Evolutionary conservation across 2,888 invertebrate genomes (phyloP), one percentile per base, ranked within the genome.

Genomic region (Galeopsomyia nigrocyanea): DNA sequence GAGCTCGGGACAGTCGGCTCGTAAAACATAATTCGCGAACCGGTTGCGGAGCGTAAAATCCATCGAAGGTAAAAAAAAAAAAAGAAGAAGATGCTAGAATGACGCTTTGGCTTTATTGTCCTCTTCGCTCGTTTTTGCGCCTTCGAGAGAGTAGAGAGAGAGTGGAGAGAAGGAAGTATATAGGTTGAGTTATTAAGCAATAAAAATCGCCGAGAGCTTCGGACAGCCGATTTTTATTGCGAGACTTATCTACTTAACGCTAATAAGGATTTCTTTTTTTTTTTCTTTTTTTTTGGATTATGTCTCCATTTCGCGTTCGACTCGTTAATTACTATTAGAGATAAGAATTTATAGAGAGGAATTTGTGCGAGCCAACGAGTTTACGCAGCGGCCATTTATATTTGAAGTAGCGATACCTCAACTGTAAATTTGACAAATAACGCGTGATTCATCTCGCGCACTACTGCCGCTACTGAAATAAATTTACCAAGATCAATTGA

Each of bases 1-100:
- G 3, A 26, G 26, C 26, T 26, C 5, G 39, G 39, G 39, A 39
- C 39, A 39, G 39, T 13, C 58, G 70, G 79, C 77, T 79, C 82
- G 80, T 81, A 80, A 82, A 82, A 77, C 78, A 78, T 80, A 81
- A 80, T 80, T n/a, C 79, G 79, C 6, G 49, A 65, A 60, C 53
- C 65, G 60, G 69, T 69, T 39, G 56, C 63, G 26, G 63, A 49
- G 49, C 58, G 53, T 63, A 57, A 63, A 63, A 57, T 39, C 50
- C 50, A 50, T 69, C 63, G 50, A 56, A 56, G 56, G 55, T 14
- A 17, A 60, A 57, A 57, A 22, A 60, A 57, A 57, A 22, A 57
- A 57, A 57, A 57, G 19, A 62, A 57, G 19, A 57, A 57, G 19
- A 62, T 16, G 31, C 26, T 2, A 26, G 64, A 26, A 64, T 13